Base-by-base conservation (phyloP, 2,888 invertebrate genomes). In the Drosophila bunnanda region DNA sequence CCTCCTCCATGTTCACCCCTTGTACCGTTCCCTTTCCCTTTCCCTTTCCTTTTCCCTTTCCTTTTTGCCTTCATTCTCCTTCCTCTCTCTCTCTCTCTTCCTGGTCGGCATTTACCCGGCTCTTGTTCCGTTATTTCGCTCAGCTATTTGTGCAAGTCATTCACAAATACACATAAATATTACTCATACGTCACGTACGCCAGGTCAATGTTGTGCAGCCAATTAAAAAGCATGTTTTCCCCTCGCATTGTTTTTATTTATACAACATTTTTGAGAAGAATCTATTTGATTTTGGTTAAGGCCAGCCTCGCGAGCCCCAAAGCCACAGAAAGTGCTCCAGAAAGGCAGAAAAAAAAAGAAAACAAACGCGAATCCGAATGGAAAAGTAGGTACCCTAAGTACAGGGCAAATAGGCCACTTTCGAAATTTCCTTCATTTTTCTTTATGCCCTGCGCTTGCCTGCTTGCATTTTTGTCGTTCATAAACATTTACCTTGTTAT, bases 111-210 rank as follows among this genome's bases (percentile, higher is more conserved):
- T 65, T 65, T 65, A 32, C 62, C 48, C 64, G 41, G 17, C 64
- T 65, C 64, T 65, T 65, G 64, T 64, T 64, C 48, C 48, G 64
- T 62, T 62, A 64, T 64, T 64, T 64, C 64, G 38, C 62, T 39
- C 39, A 46, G 64, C 64, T 65, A 65, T 65, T 65, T 65, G 64
- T 65, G 64, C 64, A 64, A 65, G 64, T 65, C 64, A 50, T 65
- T 65, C 64, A 65, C 64, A 36, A 64, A 62, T 65, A 65, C 64
- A 62, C 39, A 61, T 62, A 43, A 64, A 65, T 65, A 65, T 65
- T 62, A 65, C 64, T 65, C 64, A 65, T 65, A 62, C 64, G 64
- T 62, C 64, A 65, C 64, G 64, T 65, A 64, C 64, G 64, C 64
- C 64, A 62, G 64, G 64, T 65, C 64, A 62, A 65, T 62, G 64